Evolutionary conservation across 1,140 invertebrate genomes (phyloP), one percentile per base, ranked within the genome.

Genomic region (Papilio polytes): DNA sequence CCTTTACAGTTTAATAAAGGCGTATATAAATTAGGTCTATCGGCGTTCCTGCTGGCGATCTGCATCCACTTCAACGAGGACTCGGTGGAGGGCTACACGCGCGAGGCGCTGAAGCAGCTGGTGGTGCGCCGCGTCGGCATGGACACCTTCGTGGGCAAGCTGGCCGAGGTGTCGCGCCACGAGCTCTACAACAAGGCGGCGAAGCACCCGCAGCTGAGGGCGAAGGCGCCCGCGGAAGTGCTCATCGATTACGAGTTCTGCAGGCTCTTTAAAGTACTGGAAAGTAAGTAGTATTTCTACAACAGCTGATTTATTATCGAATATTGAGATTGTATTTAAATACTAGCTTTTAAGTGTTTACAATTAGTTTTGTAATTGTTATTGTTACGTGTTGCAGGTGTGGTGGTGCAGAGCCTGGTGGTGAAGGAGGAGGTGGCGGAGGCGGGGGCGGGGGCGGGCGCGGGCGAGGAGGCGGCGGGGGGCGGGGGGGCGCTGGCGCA

Each of bases 241-340:
- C 95, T 99, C 36, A 96, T 99, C 77, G 99, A 99, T 94, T 98
- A 98, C 94, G 98, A 99, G 93, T 99, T 99, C 95, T 99, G 98
- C 88, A 97, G 97, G 88, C 94, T 99, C 13, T 98, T 98, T 85
- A 98, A 98, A 95, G 96, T 95, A 12, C 90, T 98, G 36, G 97
- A 98, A 96, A 96, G 97, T 97, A 86, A 90, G 90, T 93, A 74
- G n/a, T 31, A 51, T 80, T 46, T 31, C 2, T 44, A 15, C 46
- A 13, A 48, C 8, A 13, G 44, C 46, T 48, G 46, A 4, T 4
- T 36, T 36, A 36, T 4, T 3, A 0, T 36, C 36, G 4, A 36
- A 36, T 36, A 36, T 4, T 36, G 36, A 36, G 36, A 31, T 31
- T 31, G 3, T 36, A 36, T 36, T 36, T 36, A 36, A 3, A 36